Base-by-base conservation (phyloP, 1,140 invertebrate species). In the Drosophila setifemur region DNA sequence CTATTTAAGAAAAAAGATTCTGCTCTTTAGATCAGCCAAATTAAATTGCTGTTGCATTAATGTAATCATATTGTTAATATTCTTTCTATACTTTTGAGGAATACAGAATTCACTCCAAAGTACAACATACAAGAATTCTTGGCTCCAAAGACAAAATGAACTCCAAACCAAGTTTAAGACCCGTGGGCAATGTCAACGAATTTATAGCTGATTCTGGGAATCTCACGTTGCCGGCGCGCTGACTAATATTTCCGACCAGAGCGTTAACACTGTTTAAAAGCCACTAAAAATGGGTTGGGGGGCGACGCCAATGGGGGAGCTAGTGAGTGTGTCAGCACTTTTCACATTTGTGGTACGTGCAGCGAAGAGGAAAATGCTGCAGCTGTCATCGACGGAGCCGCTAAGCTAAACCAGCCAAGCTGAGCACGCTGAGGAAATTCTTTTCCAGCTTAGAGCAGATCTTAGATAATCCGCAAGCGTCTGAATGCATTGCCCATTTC, bases 401-500 rank as follows among this genome's bases (percentile, higher is more conserved):
- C 42, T 25, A 66, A 50, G 37, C 44, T 21, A 25, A 37, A 57
- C 42, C 31, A 19, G 16, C 23, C 28, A 19, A 21, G 4, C 37
- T 19, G 18, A n/a, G 14, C 1, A n/a, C 18, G 37, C 2, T 1
- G 19, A 8, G 40, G 11, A 25, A 64, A 64, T 71, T 49, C 40
- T 60, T 47, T 69, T 69, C 67, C 66, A 49, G 53, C 67, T 71
- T 50, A 71, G 53, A 43, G 29, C 63, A 69, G 63, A 71, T 72
- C 69, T 63, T 72, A 73, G 69, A 71, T 72, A 54, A 72, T 53
- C 55, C 68, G 37, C 52, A 48, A 63, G 54, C 40, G 14, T 4
- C 44, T 44, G 42, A 44, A 57, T 69, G 31, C 40, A 37, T 63
- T 68, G 29, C 44, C 67, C 53, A 71, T 60, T 52, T 61, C 66